A percentile compares a stretch with the other conserved stretches of the same genome.
Evolutionary conservation across 2,113 vertebrate genomes (phyloP).

Genomic region (Melanerpes formicivorus): DNA sequence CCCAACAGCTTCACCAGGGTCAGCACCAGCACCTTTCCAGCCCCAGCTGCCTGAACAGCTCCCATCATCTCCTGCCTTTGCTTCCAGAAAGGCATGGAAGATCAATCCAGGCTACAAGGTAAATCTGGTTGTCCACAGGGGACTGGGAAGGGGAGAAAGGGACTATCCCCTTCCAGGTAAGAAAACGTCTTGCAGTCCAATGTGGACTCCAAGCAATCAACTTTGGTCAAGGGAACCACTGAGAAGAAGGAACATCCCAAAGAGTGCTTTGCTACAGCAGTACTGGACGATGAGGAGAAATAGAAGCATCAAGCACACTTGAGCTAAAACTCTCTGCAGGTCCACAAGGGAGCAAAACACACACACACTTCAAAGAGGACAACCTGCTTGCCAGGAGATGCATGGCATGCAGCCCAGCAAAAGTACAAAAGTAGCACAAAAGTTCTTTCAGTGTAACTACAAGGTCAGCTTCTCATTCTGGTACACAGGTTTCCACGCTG

Average conservation of each 20-base stretch:
- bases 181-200: neutral
- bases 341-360: neutral
- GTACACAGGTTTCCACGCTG: neutral
- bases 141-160: neutral
- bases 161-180: neutral
- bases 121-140: neutral
- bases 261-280: neutral
- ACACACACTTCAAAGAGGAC: neutral
- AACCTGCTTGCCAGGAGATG: neutral
- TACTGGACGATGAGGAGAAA: neutral
- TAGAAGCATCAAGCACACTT: neutral
- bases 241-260: neutral
- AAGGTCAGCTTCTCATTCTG: neutral
- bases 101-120: rapidly evolving
- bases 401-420: neutral
- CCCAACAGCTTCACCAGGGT: neutral
- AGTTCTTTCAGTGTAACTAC: neutral
- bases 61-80: neutral
- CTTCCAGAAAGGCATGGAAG: neutral
- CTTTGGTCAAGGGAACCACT: neutral
- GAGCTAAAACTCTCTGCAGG: neutral
- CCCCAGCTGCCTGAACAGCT: neutral
- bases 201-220: neutral
- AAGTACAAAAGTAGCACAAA: neutral
- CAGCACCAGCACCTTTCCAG: neutral